Evolutionary conservation across 2,888 invertebrate genomes (phyloP).

Genomic region (Dolichopus griseipennis): DNA sequence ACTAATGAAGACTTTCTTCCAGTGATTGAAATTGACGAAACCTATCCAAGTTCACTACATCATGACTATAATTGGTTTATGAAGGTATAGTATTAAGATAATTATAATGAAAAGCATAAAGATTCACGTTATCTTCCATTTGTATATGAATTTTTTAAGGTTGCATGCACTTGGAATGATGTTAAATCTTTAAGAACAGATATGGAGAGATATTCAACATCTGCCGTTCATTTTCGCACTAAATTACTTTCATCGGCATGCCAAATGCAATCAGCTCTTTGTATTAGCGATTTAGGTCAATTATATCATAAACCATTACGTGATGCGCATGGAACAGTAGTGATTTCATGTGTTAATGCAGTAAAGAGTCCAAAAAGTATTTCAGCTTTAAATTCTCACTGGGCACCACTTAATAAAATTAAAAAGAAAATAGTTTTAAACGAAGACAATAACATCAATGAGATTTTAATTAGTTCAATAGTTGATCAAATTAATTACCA

Average conservation of each 20-base stretch:
- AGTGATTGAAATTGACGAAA: constrained; percentile 94
- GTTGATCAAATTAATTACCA: constrained; percentile 65
- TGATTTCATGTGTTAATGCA: constrained; percentile 75
- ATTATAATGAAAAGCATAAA: neutral
- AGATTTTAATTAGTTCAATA: constrained; percentile 77
- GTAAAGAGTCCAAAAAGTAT: constrained; percentile 64
- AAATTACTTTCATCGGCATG: constrained; percentile 87
- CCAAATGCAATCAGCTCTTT: constrained; percentile 85
- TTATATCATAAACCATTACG: constrained; percentile 84
- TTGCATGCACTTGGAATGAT: constrained; percentile 95
- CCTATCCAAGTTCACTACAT: constrained; percentile 83
- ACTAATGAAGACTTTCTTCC: constrained; percentile 97
- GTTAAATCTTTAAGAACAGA: constrained; percentile 84
- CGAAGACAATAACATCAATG: constrained; percentile 67
- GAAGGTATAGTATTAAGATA: constrained; percentile 55
- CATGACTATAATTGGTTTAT: constrained; percentile 96
- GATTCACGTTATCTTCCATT: neutral
- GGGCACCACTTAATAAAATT: constrained; percentile 82
- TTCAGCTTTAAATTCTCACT: constrained; percentile 82
- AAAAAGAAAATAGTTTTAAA: constrained; percentile 67
- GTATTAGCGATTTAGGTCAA: constrained; percentile 89
- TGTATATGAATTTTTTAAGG: constrained; percentile 45
- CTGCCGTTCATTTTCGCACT: constrained; percentile 82
- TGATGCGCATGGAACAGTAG: constrained; percentile 83
- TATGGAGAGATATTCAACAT: constrained; percentile 88